Conservation (phyloP, 2,113 vertebrate genomes). For the Neogobius melanostomus region DNA sequence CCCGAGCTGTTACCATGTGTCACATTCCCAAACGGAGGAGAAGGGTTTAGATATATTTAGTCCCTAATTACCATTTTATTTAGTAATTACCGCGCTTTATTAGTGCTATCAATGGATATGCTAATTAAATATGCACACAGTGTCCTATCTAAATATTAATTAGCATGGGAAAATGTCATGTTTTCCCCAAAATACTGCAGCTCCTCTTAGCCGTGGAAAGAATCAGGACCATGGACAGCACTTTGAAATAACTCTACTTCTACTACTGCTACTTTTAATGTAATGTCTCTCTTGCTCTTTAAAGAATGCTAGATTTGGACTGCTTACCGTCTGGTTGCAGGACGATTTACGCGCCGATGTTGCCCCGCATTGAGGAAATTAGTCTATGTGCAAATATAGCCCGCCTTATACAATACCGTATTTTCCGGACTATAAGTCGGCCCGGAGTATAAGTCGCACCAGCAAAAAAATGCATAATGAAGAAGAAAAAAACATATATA, state of each 20-base stretch:
- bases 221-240: not conserved
- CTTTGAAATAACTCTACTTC: not conserved
- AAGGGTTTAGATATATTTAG: not conserved
- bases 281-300: not conserved
- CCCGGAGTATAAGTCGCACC: too few species aligned
- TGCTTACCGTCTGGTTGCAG: too few species aligned
- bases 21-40: not conserved
- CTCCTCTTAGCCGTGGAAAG: not conserved
- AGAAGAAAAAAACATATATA: too few species aligned
- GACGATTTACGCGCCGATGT: too few species aligned
- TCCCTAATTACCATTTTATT: not conserved
- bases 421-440: too few species aligned
- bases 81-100: not conserved
- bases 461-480: too few species aligned
- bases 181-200: not conserved
- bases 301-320: too few species aligned
- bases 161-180: not conserved
- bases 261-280: not conserved
- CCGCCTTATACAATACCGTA: too few species aligned
- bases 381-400: too few species aligned
- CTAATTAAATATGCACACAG: too few species aligned
- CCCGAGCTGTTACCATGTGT: not conserved
- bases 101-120: too few species aligned
- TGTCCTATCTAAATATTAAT: not conserved
- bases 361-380: too few species aligned